Evolutionary conservation across 2,113 vertebrate genomes (phyloP), one percentile per base, ranked within the genome.

Genomic region (Psophia crepitans): DNA sequence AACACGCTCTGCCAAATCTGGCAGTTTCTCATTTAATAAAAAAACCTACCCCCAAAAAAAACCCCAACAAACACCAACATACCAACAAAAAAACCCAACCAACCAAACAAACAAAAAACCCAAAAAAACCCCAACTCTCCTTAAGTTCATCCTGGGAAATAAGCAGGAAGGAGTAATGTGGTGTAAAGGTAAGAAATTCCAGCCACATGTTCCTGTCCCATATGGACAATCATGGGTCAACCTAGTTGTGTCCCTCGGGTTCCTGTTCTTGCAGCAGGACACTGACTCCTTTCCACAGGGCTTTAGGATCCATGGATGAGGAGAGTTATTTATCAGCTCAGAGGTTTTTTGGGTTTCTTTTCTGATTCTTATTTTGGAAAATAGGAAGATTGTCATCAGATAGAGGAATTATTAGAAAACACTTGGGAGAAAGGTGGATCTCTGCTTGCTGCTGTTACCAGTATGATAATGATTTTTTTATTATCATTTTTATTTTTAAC

Each of bases 301-400:
- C 21, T 63, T 81, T 44, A 75, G 16, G 30, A 57, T 48, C 30
- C 17, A 11, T 28, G 12, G 24, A 37, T 64, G 5, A 85, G n/a
- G 28, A 61, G 5, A n/a, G 2, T 11, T 89, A 51, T 61, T 75
- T 51, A 51, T 68, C 21, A 81, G 5, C 33, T 27, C 14, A 53
- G 53, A 82, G 13, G 3, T 4, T 53, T 88, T 2, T 0, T 6
- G 6, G 1, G 2, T 5, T 91, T 71, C 2, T 95, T 37, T 86
- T 61, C 57, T 77, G 27, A 37, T n/a, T 68, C 18, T 87, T 87
- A 8, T 27, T 66, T 65, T 65, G 17, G 6, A 37, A 69, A 83
- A 85, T 7, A 78, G 11, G 19, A 90, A 92, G 41, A 58, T 61
- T 87, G 24, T 61, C 10, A 56, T 3, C 17, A 37, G 44, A 37